Evolutionary conservation across 2,113 vertebrate species (phyloP).

Genomic region (Callipepla californica): DNA sequence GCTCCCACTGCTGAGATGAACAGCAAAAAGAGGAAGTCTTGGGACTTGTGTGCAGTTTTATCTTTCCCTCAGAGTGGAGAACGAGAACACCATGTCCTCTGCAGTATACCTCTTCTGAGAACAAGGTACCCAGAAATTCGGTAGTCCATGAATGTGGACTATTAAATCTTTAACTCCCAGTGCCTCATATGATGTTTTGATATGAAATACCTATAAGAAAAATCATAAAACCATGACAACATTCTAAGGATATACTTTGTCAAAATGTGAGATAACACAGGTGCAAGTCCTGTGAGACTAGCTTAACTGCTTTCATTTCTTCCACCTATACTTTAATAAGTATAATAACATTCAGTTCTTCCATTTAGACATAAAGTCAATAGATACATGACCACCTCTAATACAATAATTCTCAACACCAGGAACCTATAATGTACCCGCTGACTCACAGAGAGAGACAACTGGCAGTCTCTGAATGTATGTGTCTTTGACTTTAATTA

Average conservation of each 20-base stretch:
- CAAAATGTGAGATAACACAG: not conserved
- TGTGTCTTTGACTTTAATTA: constrained; percentile 43
- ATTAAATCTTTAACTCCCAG: too few species aligned
- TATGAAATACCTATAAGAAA: too few species aligned
- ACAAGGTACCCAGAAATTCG: too few species aligned
- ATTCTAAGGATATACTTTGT: not conserved
- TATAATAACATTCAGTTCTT: constrained; percentile 30
- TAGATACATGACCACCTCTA: constrained; percentile 47
- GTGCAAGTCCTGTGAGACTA: not conserved
- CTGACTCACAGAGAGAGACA: constrained; percentile 10
- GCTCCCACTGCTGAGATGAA: too few species aligned
- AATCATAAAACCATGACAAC: too few species aligned
- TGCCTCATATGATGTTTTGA: too few species aligned
- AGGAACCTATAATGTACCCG: constrained; percentile 31
- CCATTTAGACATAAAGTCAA: constrained; percentile 58
- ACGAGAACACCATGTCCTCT: too few species aligned
- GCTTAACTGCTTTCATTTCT: constrained; percentile 27
- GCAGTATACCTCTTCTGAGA: too few species aligned
- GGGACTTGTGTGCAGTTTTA: too few species aligned
- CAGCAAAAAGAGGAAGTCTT: too few species aligned
- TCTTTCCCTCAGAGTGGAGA: too few species aligned
- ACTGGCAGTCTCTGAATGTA: not conserved
- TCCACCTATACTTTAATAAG: constrained; percentile 29
- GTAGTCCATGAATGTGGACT: too few species aligned
- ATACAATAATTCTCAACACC: constrained; percentile 44